Evolutionary conservation across 2,113 vertebrate species (phyloP).

Genomic region (Peromyscus californicus): DNA sequence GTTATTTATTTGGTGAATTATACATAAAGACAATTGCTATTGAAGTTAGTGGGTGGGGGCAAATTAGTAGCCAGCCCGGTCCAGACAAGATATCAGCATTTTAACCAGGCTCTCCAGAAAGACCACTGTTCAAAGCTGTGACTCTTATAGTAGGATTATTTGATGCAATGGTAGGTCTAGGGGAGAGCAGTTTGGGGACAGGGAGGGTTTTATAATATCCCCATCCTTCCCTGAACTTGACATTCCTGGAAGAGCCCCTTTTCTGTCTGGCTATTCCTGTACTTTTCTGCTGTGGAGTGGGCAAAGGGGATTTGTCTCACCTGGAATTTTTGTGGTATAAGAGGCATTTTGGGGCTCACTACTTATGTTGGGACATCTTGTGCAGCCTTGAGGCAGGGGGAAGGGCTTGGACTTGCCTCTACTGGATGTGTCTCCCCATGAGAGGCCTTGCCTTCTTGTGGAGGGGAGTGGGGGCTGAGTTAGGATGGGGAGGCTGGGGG

Average conservation of each 20-base stretch:
- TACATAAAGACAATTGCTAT: neutral
- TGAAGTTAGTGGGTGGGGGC: neutral
- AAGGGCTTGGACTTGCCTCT: no score
- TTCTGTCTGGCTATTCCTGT: neutral
- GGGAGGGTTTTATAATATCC: neutral
- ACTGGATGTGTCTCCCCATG: no score
- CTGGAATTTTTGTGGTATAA: neutral
- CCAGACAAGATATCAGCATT: constrained; percentile 8
- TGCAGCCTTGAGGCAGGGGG: no score
- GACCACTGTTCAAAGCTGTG: neutral
- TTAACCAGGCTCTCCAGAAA: neutral
- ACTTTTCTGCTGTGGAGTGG: neutral
- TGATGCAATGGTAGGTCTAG: neutral
- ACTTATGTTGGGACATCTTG: no score
- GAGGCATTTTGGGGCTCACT: no score
- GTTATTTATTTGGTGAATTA: constrained; percentile 21
- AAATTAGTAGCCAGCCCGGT: neutral
- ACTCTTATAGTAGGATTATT: neutral
- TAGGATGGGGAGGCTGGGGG: no score
- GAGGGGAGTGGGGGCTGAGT: no score
- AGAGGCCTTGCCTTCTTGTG: no score
- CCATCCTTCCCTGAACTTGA: neutral
- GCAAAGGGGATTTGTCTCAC: neutral
- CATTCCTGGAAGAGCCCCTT: neutral
- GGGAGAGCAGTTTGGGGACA: neutral